Conservation (phyloP, 2,797 vertebrate genomes). For the Typhlichthys eigenmanni region DNA sequence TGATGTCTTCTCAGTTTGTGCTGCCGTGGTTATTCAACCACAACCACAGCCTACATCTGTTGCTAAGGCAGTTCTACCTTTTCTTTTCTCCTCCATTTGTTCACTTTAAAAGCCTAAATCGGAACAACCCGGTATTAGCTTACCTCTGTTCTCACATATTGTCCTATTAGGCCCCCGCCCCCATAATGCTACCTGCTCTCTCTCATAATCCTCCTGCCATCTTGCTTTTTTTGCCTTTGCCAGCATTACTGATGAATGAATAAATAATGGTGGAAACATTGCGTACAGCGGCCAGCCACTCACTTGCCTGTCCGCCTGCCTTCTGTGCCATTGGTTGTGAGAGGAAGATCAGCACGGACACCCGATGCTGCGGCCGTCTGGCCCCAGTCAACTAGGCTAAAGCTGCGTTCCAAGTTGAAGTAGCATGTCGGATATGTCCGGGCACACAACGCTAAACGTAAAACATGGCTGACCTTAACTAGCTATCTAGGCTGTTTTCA, state of each 20-base stretch:
- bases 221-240: neutral
- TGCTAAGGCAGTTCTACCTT: neutral
- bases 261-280: constrained; percentile 16
- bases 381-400: constrained; percentile 26
- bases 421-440: too few relatives aligned
- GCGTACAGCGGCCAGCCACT: constrained; percentile 9
- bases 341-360: constrained; percentile 65
- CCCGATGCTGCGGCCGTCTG: constrained; percentile 74
- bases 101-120: constrained; percentile 7
- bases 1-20: neutral
- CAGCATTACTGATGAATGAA: neutral
- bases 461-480: too few relatives aligned
- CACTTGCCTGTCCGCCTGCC: constrained; percentile 7
- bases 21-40: constrained; percentile 1
- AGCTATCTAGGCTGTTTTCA: too few relatives aligned
- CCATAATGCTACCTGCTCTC: neutral
- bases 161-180: neutral
- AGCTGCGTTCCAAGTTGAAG: too few relatives aligned
- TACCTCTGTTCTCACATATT: neutral
- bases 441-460: too few relatives aligned
- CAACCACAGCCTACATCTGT: neutral
- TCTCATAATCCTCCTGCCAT: neutral
- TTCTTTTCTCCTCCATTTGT: constrained; percentile 3
- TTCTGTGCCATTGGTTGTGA: constrained; percentile 51
- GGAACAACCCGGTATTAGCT: neutral